A percentile compares a stretch with the other conserved stretches of the same genome.
phyloP scores from a whole-genome alignment of 2,113 vertebrate genomes.

The Eublepharis macularius region DNA sequence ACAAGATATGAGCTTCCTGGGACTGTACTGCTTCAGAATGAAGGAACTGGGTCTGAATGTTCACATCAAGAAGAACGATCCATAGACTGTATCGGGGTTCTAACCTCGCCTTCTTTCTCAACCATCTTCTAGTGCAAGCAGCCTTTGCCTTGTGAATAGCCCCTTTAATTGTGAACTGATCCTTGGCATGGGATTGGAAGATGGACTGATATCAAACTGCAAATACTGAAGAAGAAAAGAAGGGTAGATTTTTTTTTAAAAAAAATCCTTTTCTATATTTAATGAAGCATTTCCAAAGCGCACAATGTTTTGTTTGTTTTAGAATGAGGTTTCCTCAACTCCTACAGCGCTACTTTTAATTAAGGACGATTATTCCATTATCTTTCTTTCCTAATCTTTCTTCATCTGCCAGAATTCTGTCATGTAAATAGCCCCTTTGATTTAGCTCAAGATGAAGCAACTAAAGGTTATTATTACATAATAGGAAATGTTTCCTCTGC shows the following conservation, averaged over 20 bases:
- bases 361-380: neutral
- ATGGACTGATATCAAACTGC: neutral
- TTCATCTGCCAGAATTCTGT: constrained; percentile 24
- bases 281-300: neutral
- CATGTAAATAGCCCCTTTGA: neutral
- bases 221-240: neutral
- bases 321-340: constrained; percentile 19
- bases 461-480: neutral
- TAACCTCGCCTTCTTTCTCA: neutral
- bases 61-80: neutral
- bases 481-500: neutral
- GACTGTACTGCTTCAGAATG: too few relatives aligned
- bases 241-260: neutral
- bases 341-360: constrained; percentile 30
- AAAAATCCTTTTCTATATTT: neutral
- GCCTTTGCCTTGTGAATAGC: neutral
- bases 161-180: neutral
- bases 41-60: too few relatives aligned
- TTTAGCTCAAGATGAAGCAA: constrained; percentile 30
- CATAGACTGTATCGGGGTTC: neutral
- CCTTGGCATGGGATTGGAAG: neutral
- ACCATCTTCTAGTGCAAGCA: neutral
- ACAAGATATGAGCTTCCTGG: too few relatives aligned
- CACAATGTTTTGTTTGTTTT: neutral
- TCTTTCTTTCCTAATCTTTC: constrained; percentile 28